phyloP scores from a whole-genome alignment of 2,797 vertebrate species.

The Sebastiscus albofasciatus region DNA sequence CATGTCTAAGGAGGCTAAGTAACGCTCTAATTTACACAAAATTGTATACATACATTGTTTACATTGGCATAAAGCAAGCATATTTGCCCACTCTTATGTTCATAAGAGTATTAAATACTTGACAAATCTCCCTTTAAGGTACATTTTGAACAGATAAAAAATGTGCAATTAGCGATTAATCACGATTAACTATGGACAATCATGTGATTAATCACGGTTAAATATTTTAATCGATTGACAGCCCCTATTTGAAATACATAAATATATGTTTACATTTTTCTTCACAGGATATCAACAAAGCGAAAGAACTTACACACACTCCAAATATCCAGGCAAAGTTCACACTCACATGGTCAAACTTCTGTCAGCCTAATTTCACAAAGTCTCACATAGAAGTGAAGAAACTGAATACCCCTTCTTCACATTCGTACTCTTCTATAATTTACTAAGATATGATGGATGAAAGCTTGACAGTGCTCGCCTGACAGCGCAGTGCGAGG shows the following conservation, averaged over 20 bases:
- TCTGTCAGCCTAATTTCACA: conserved; percentile 33
- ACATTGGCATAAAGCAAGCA: too few species aligned
- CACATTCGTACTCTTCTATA: conserved; percentile 51
- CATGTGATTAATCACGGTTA: too few species aligned
- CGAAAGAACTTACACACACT: background rate
- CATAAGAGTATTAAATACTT: too few species aligned
- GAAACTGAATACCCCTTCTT: conserved; percentile 41
- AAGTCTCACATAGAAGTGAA: conserved; percentile 27
- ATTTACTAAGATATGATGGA: conserved; percentile 68
- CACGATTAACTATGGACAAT: too few species aligned
- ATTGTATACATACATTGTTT: too few species aligned
- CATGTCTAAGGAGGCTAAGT: too few species aligned
- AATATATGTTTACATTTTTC: background rate
- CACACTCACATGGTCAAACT: conserved; percentile 11
- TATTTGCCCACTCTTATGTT: too few species aligned
- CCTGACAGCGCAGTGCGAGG: conserved; percentile 19
- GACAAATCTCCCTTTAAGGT: too few species aligned
- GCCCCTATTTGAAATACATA: background rate
- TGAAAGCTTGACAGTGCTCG: conserved; percentile 55
- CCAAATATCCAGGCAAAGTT: conserved; percentile 6
- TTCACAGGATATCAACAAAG: conserved; percentile 14
- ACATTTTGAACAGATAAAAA: too few species aligned
- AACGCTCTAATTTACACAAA: too few species aligned
- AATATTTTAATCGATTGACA: too few species aligned
- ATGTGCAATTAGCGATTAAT: too few species aligned